These are phyloP conservation scores for Bombus soroeensis DNA, from an alignment of 1,140 invertebrate species.

Conservation along the genomic window DNA sequence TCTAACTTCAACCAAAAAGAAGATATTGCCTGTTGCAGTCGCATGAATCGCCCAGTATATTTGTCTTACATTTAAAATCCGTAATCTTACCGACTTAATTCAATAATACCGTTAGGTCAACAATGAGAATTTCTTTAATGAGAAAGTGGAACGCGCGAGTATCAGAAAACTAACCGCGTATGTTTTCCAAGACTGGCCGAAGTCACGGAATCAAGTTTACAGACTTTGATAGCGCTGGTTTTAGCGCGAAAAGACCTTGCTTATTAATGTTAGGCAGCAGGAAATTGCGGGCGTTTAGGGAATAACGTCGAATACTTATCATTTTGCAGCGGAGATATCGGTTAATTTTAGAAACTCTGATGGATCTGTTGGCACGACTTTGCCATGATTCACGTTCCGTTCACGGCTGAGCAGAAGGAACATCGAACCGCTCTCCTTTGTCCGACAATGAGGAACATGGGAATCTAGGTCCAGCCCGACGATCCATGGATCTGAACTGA, in stretches of 20 bases:
- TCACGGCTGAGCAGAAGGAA: slow-evolving; percentile 11
- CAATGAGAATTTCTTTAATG: slow-evolving; percentile 6
- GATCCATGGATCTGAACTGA: slow-evolving; percentile 21
- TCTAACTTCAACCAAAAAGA: too few relatives aligned
- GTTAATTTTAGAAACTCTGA: slow-evolving; percentile 40
- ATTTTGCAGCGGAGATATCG: slow-evolving; percentile 43
- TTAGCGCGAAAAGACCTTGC: slow-evolving; percentile 1
- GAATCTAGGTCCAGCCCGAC: slow-evolving; percentile 2
- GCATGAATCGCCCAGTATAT: too few relatives aligned
- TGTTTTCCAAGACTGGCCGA: background rate
- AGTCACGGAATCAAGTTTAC: background rate
- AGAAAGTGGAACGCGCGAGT: background rate
- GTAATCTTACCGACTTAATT: background rate
- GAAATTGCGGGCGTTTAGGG: slow-evolving; percentile 29
- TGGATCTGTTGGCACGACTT: slow-evolving; percentile 21
- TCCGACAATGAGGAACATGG: slow-evolving; percentile 22
- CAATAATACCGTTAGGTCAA: background rate
- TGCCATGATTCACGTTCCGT: slow-evolving; percentile 49
- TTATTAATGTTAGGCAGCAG: background rate
- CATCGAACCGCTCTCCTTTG: slow-evolving; percentile 28
- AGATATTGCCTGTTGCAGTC: too few relatives aligned
- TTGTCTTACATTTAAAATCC: background rate
- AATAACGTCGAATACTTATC: slow-evolving; percentile 54
- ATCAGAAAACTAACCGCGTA: background rate
- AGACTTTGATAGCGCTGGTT: background rate